phyloP scores from a whole-genome alignment of 2,888 invertebrate genomes.

The Bembecia ichneumoniformis region DNA sequence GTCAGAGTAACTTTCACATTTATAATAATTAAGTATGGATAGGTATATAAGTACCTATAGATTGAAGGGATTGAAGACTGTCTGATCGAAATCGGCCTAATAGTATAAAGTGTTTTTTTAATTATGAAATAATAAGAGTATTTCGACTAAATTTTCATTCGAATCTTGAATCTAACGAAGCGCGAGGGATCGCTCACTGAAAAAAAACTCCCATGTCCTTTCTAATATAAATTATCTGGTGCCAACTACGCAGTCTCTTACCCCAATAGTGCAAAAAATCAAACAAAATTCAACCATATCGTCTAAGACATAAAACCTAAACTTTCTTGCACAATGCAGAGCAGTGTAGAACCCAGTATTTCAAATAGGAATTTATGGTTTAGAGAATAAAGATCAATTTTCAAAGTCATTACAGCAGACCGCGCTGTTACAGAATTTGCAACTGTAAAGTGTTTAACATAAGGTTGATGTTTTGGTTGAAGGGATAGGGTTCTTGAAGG shows the following conservation, averaged over 20 bases:
- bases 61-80: too few species aligned
- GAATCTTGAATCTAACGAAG: constrained; percentile 10
- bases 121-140: background rate
- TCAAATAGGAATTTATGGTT: constrained; percentile 3
- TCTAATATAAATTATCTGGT: constrained; percentile 46
- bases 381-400: constrained; percentile 6
- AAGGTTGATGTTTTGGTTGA: constrained; percentile 12
- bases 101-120: too few species aligned
- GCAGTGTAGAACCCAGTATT: background rate
- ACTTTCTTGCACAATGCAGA: background rate
- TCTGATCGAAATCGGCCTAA: too few species aligned
- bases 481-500: constrained; percentile 8
- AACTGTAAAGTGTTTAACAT: background rate
- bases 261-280: constrained; percentile 11
- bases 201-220: constrained; percentile 9
- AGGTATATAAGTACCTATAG: too few species aligned
- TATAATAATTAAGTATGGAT: too few species aligned
- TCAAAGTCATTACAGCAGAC: background rate
- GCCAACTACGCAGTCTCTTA: constrained; percentile 33
- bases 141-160: constrained; percentile 1
- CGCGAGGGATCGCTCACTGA: background rate
- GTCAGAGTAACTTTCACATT: too few species aligned
- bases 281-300: constrained; percentile 1
- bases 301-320: background rate
- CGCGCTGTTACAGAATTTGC: background rate